Evolutionary conservation across 2,113 vertebrate genomes (phyloP), one percentile per base, ranked within the genome.

Genomic region (Charadrius vociferus): DNA sequence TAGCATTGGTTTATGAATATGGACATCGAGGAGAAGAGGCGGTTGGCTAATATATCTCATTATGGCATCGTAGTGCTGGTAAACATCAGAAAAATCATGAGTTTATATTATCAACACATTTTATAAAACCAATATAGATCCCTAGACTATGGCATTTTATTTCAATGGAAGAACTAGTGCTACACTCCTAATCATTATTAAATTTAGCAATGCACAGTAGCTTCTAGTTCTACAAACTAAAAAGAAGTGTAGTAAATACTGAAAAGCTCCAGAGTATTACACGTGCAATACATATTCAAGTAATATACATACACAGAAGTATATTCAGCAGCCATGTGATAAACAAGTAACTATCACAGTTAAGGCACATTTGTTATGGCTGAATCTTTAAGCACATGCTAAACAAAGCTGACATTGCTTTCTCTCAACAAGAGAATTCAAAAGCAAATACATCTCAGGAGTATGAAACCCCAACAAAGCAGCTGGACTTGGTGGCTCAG

Each of bases 31-130:
- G 24, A 99, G 98, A 75, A 99, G 98, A 37, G 99, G 99, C 5
- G 99, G 99, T 95, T 99, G 99, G 93, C 99, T 99, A 70, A 99
- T 99, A 90, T 99, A 99, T 85, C 99, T 99, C 99, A 99, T 99
- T 93, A 99, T 99, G 93, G 99, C 99, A 91, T 99, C 99, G 3
- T 99, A 99, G 97, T 99, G 99, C 99, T 99, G 95, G 72, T 94
- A 95, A 97, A 95, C 20, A 88, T 24, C 37, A 95, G 62, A 68
- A 83, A 90, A 65, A 82, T 34, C 10, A 52, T 17, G 10, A 95
- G 63, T 23, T 82, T 30, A 30, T 32, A 15, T 37, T 26, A 68
- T 22, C 24, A 45, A 8, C n/a, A 50, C 4, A 34, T 56, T 66
- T 53, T 21, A 37, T 30, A 85, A 59, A 62, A 20, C 39, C 81